Conservation (phyloP, 2,888 invertebrate genomes). For the Lagria hirta region DNA sequence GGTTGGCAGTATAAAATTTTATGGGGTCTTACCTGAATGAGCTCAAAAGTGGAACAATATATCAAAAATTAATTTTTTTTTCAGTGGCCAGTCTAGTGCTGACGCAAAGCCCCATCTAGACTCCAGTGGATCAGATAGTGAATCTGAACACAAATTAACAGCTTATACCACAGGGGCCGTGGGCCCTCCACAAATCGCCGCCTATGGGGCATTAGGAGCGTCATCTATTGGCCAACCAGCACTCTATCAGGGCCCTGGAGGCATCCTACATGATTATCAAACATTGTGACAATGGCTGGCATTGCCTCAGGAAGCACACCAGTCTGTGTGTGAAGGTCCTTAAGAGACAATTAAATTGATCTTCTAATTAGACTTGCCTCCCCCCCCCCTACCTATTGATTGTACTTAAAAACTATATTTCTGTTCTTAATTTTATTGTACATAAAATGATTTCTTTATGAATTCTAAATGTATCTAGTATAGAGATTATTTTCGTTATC, state of each 20-base stretch:
- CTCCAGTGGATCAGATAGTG: conserved; percentile 54
- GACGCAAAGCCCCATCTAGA: conserved; percentile 54
- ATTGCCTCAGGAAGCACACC: conserved; percentile 30
- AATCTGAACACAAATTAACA: conserved; percentile 48
- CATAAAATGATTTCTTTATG: conserved; percentile 12
- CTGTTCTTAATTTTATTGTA: conserved; percentile 19
- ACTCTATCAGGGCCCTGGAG: conserved; percentile 50
- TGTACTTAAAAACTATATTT: no score
- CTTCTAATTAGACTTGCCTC: no score
- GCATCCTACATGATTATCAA: conserved; percentile 54
- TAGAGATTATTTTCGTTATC: conserved; percentile 12
- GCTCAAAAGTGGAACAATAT: no score
- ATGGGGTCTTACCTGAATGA: no score
- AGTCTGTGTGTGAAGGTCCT: no score
- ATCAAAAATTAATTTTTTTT: conserved; percentile 43
- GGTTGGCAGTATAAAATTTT: no score
- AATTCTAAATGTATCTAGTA: conserved; percentile 9
- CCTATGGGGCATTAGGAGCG: conserved; percentile 44
- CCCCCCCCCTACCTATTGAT: no score
- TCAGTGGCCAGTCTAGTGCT: conserved; percentile 48
- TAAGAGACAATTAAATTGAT: no score
- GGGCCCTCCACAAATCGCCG: conserved; percentile 37
- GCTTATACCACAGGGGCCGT: conserved; percentile 39
- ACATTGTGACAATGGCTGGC: conserved; percentile 56
- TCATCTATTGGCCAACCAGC: conserved; percentile 48